phyloP scores from a whole-genome alignment of 2,797 vertebrate species.

The Thaleichthys pacificus region DNA sequence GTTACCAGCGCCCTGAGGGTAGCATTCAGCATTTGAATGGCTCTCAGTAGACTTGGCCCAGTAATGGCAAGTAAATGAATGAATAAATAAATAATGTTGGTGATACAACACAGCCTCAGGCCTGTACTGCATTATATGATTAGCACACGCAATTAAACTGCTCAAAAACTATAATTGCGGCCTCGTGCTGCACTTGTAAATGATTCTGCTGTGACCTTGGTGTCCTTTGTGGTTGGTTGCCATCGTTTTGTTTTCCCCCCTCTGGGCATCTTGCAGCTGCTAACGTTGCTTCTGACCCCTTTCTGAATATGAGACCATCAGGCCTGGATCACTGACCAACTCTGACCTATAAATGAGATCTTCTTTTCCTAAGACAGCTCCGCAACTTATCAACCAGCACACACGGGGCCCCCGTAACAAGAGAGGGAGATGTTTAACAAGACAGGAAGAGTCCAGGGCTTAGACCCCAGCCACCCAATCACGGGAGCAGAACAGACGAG shows the following conservation, averaged over 20 bases:
- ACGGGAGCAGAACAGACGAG: constrained; percentile 50
- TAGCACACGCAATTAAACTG: constrained; percentile 72
- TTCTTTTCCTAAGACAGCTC: too few species aligned
- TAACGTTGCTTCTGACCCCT: constrained; percentile 31
- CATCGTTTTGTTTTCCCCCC: constrained; percentile 42
- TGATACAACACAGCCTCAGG: constrained; percentile 60
- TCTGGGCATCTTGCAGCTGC: constrained; percentile 27
- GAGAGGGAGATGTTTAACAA: not conserved
- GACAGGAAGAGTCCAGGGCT: constrained; percentile 17
- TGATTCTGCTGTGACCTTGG: constrained; percentile 59
- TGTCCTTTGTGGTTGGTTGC: constrained; percentile 60
- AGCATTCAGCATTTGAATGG: constrained; percentile 46
- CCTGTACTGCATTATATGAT: constrained; percentile 68
- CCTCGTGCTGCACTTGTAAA: constrained; percentile 54
- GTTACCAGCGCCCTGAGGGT: constrained; percentile 53
- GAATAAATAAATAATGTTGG: constrained; percentile 73
- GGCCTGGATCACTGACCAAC: too few species aligned
- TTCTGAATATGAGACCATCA: not conserved
- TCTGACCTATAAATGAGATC: too few species aligned
- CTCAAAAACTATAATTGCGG: constrained; percentile 64
- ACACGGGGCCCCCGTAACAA: not conserved
- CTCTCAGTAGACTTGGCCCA: constrained; percentile 53
- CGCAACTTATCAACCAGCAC: too few species aligned
- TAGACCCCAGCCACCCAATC: constrained; percentile 50
- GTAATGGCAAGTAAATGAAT: constrained; percentile 68